phyloP scores from a whole-genome alignment of 2,888 invertebrate species.

The Erynnis tages region DNA sequence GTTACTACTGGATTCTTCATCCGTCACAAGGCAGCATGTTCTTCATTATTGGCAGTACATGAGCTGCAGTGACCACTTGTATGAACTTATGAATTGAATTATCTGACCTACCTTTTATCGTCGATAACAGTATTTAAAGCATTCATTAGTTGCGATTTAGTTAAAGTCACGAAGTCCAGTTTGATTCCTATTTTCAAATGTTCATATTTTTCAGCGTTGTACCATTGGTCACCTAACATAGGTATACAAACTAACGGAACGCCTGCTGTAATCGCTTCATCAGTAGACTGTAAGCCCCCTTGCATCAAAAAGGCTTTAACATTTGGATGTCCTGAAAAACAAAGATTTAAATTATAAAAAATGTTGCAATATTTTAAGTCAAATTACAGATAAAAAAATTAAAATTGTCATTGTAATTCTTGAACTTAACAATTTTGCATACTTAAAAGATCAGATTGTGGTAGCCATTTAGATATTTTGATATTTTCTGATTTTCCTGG shows the following conservation, averaged over 20 bases:
- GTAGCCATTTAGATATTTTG: conserved; percentile 49
- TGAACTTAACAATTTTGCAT: conserved; percentile 32
- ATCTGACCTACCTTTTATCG: conserved; percentile 1
- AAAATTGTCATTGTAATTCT: no score
- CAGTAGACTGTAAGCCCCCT: conserved; percentile 63
- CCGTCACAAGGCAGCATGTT: no score
- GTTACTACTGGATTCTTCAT: no score
- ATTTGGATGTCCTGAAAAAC: conserved; percentile 63
- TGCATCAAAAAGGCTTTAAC: conserved; percentile 61
- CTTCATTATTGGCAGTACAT: no score
- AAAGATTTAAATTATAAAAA: no score
- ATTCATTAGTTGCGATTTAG: background rate
- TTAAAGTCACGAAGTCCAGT: conserved; percentile 3
- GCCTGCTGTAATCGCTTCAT: conserved; percentile 57
- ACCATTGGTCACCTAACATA: conserved; percentile 60
- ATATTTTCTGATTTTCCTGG: conserved; percentile 44
- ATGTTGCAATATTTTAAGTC: no score
- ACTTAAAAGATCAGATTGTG: conserved; percentile 65
- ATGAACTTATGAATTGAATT: no score
- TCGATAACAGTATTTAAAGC: conserved; percentile 2
- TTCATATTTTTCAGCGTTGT: conserved; percentile 48
- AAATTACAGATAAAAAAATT: no score
- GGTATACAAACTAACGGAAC: conserved; percentile 61
- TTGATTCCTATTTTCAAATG: conserved; percentile 1
- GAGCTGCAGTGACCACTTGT: no score